Evolutionary conservation across 2,888 invertebrate genomes (phyloP), one percentile per base, ranked within the genome.

Genomic region (Epicampocera succincta): DNA sequence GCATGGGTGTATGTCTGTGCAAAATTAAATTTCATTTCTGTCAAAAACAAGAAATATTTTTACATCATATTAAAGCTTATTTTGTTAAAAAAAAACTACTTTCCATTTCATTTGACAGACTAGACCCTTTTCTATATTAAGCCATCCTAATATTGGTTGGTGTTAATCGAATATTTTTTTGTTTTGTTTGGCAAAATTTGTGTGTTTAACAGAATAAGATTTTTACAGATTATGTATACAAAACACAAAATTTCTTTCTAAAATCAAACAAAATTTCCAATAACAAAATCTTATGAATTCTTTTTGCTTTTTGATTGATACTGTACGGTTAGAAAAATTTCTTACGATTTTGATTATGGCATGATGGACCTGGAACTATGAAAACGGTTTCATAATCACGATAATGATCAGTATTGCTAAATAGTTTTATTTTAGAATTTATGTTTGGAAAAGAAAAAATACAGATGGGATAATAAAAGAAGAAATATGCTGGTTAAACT

Each of bases 361-460:
- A 92, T 92, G 93, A 92, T 92, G 93, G 92, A 92, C 93, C 93
- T 91, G 93, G 93, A 92, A 94, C 94, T 92, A 94, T 94, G 93
- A 94, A 94, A 91, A 94, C 94, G 92, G 94, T 94, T 93, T 94
- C 94, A 93, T 94, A 94, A 93, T 94, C 94, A 93, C 94, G 93
- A 92, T 93, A 92, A 90, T 93, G 92, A 91, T 93, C 93, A 91
- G 92, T 92, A 91, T 92, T 93, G 92, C 91, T 91, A 85, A 46
- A 21, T 40, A 29, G 19, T 29, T 9, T 33, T 50, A 17, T 21
- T 50, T 63, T 17, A 48, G 46, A 56, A 48, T 38, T 44, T 58
- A 12, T 58, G 6, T 29, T 72, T 40, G 3, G 56, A 60, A 69
- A n/a, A n/a, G n/a, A 15, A 50, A 50, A 58, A n/a, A 38, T 5